Percentiles rank a stretch among this genome's conserved stretches.
phyloP scores from a whole-genome alignment of 1,140 invertebrate species.

The Vanessa atalanta region DNA sequence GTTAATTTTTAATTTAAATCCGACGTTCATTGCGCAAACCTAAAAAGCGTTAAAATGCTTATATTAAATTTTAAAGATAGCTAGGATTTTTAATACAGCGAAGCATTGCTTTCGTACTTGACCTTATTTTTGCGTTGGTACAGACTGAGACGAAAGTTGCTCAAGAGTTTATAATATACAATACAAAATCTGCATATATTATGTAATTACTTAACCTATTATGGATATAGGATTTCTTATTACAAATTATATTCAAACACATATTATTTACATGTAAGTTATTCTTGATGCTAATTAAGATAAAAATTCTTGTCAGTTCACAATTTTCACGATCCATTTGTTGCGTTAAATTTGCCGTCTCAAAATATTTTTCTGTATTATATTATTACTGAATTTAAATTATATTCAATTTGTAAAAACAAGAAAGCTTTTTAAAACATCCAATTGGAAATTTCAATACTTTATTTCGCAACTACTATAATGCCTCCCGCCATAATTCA shows the following conservation, averaged over 20 bases:
- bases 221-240: neutral
- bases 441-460: neutral
- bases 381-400: neutral
- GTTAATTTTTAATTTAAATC: constrained; percentile 4
- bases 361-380: neutral
- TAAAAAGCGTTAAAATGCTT: neutral
- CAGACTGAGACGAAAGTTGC: neutral
- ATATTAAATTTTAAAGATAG: constrained; percentile 10
- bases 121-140: constrained; percentile 1
- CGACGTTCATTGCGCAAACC: neutral
- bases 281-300: neutral
- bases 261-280: neutral
- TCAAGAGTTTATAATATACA: neutral
- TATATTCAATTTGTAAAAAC: too few relatives aligned
- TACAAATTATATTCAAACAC: too few relatives aligned
- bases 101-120: constrained; percentile 9
- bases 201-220: neutral
- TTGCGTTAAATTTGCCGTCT: neutral
- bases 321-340: neutral
- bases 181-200: too few relatives aligned
- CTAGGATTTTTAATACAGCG: constrained; percentile 1
- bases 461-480: neutral
- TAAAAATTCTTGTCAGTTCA: neutral
- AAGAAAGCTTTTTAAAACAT: neutral
- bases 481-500: constrained; percentile 18